Conservation (phyloP, 2,113 vertebrate species). For the Butastur rufipennis region DNA sequence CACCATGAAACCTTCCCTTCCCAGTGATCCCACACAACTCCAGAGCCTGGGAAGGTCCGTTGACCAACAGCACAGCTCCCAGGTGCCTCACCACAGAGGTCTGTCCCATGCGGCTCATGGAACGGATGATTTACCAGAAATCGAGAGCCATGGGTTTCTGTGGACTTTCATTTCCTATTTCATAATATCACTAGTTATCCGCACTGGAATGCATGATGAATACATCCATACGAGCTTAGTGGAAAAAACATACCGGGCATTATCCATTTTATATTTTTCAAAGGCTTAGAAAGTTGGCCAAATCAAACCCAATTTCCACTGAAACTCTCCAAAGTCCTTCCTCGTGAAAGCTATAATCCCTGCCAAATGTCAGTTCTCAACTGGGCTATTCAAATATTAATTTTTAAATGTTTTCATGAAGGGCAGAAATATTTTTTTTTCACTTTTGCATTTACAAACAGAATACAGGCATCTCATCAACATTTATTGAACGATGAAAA, state of each 20-base stretch:
- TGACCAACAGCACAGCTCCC: background rate
- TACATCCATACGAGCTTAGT: background rate
- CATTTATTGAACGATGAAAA: background rate
- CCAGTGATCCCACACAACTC: background rate
- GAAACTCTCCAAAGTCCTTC: background rate
- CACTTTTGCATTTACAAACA: background rate
- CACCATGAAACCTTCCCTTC: background rate
- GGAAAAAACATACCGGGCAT: constrained; percentile 3
- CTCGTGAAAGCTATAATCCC: background rate
- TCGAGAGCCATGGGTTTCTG: accelerated
- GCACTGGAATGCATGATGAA: background rate
- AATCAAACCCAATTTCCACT: constrained; percentile 18
- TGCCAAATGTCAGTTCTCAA: background rate
- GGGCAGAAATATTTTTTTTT: background rate
- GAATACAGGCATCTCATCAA: background rate
- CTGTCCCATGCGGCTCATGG: background rate
- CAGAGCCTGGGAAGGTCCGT: background rate
- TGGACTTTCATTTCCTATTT: constrained; percentile 20
- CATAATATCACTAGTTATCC: background rate
- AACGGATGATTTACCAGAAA: background rate
- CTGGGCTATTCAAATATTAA: background rate
- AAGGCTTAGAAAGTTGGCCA: background rate
- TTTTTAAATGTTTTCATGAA: background rate
- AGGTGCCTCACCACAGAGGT: background rate
- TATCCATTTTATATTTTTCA: background rate